These are phyloP conservation scores for Cryptocheilus praepositus DNA, from an alignment of 2,888 invertebrate species.

Conservation along the genomic window DNA sequence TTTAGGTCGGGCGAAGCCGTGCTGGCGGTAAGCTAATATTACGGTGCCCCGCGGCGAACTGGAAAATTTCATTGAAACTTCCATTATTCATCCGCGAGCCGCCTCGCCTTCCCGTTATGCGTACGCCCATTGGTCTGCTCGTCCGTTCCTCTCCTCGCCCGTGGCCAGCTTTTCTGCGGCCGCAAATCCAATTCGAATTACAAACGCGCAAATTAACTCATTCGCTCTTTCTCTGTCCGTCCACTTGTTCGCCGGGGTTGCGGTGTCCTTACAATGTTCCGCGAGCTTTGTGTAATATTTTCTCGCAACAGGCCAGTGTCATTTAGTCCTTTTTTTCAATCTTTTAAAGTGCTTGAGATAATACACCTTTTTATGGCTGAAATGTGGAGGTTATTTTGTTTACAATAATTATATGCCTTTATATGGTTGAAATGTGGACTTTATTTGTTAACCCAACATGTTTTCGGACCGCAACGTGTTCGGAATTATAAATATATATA, in stretches of 20 bases:
- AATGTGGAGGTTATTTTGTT: no score
- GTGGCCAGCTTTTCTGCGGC: slow-evolving; percentile 3
- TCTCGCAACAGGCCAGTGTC: no score
- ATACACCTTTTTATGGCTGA: no score
- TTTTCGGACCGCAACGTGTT: no score
- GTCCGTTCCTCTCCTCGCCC: slow-evolving; percentile 14
- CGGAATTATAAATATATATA: no score
- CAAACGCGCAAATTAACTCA: slow-evolving; percentile 65
- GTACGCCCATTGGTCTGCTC: background rate
- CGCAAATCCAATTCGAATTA: slow-evolving; percentile 66
- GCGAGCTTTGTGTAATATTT: no score
- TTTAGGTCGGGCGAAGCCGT: slow-evolving; percentile 42
- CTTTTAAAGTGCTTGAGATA: no score
- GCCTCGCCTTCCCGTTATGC: slow-evolving; percentile 24
- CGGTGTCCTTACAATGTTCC: no score
- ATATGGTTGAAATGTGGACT: no score
- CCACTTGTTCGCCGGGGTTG: background rate
- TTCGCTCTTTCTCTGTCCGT: slow-evolving; percentile 1
- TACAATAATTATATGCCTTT: no score
- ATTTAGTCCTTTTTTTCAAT: no score
- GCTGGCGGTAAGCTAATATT: slow-evolving; percentile 72
- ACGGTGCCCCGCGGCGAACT: slow-evolving; percentile 73
- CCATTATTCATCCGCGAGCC: slow-evolving; percentile 71
- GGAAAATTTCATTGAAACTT: slow-evolving; percentile 74
- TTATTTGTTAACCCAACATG: no score